Percentiles rank a stretch among this genome's conserved stretches.
These are phyloP conservation scores for Cephalopterus ornatus DNA, from an alignment of 2,113 vertebrate species.

Conservation along the genomic window DNA sequence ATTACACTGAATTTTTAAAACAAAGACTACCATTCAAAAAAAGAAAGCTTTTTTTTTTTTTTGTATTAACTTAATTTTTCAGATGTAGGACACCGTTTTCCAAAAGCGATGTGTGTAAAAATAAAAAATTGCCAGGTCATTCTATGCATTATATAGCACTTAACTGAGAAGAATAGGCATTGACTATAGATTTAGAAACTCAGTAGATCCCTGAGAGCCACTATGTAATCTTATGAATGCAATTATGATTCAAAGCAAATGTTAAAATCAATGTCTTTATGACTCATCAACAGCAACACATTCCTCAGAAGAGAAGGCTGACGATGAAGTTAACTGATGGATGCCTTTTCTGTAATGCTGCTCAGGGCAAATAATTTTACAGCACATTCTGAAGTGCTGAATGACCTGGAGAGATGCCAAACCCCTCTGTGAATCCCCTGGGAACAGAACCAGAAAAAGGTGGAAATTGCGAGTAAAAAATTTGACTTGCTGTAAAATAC, in stretches of 20 bases:
- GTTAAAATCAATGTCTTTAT: conserved; percentile 74
- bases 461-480: background rate
- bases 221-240: conserved; percentile 62
- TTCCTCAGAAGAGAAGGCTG: conserved; percentile 59
- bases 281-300: conserved; percentile 66
- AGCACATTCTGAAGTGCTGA: background rate
- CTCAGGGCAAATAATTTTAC: conserved; percentile 4
- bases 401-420: background rate
- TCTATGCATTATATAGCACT: conserved; percentile 33
- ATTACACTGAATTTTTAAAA: background rate
- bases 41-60: background rate
- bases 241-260: conserved; percentile 71
- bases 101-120: background rate
- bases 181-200: conserved; percentile 62
- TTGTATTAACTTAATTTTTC: background rate
- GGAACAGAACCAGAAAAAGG: background rate
- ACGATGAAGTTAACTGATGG: conserved; percentile 58
- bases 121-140: background rate
- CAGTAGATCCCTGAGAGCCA: conserved; percentile 56
- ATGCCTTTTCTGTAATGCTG: conserved; percentile 47
- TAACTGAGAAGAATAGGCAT: conserved; percentile 57
- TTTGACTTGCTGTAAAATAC: background rate
- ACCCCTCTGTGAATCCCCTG: background rate
- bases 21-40: background rate
- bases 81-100: background rate